Base-by-base conservation (phyloP, 2,797 vertebrate species). In the Furcifer pardalis region DNA sequence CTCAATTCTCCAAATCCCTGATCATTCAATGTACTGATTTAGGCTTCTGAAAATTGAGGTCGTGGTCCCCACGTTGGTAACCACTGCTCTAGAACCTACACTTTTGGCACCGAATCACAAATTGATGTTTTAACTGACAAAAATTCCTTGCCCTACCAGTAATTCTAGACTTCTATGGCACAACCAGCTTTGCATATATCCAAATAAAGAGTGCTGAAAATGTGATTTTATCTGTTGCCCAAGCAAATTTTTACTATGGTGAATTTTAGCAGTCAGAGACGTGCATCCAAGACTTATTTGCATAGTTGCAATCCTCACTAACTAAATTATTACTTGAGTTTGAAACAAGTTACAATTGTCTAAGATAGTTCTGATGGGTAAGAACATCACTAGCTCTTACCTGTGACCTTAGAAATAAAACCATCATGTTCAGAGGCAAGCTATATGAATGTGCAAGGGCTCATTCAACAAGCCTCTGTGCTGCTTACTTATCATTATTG, bases 1-100 rank as follows among this genome's bases (percentile, higher is more conserved):
- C n/a, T n/a, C n/a, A n/a, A n/a, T n/a, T n/a, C n/a, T n/a, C n/a
- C n/a, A n/a, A n/a, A n/a, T n/a, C n/a, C n/a, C n/a, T n/a, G n/a
- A n/a, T n/a, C n/a, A n/a, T n/a, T n/a, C n/a, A n/a, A n/a, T n/a
- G n/a, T n/a, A n/a, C n/a, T n/a, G n/a, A n/a, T n/a, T n/a, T n/a
- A n/a, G n/a, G n/a, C n/a, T n/a, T n/a, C n/a, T n/a, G n/a, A n/a
- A n/a, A n/a, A n/a, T n/a, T n/a, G n/a, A n/a, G n/a, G n/a, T n/a
- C n/a, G n/a, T n/a, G n/a, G n/a, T n/a, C n/a, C n/a, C n/a, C n/a
- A n/a, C n/a, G n/a, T n/a, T n/a, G n/a, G n/a, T n/a, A n/a, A n/a
- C n/a, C 27, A 71, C 81, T 86, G 71, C n/a, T 77, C 40, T 62
- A 63, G 42, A 72, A 73, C 62, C 40, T n/a, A 78, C 56, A 69